Conservation (phyloP, 2,797 vertebrate species). For the Sebastes wilsoni region DNA sequence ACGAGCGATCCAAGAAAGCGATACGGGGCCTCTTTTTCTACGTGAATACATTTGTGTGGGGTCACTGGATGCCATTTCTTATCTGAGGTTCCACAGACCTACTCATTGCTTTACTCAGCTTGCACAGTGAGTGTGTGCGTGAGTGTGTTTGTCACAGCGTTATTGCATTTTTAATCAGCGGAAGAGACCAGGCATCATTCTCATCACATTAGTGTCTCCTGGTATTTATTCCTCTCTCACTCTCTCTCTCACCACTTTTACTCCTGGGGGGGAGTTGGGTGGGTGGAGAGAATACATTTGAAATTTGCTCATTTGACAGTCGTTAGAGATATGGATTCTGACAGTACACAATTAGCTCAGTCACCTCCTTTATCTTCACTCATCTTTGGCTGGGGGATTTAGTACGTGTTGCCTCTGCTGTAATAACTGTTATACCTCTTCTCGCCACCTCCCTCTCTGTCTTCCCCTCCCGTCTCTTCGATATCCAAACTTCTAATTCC, state of each 20-base stretch:
- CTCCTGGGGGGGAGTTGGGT: conserved; percentile 44
- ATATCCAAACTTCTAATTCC: conserved; percentile 53
- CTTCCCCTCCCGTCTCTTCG: conserved; percentile 5
- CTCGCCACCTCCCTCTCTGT: background rate
- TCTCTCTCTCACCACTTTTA: conserved; percentile 16
- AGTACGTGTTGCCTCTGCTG: conserved; percentile 32
- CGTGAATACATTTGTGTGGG: conserved; percentile 30
- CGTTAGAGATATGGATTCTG: conserved; percentile 73
- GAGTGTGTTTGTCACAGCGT: conserved; percentile 33
- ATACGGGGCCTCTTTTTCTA: background rate
- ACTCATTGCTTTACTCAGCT: background rate
- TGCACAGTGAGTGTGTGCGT: conserved; percentile 3
- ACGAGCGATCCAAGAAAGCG: background rate
- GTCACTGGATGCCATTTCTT: conserved; percentile 41
- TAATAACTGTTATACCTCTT: conserved; percentile 35
- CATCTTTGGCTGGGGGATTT: conserved; percentile 57
- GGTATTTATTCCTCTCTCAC: conserved; percentile 67
- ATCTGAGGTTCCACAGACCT: conserved; percentile 26
- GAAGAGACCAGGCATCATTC: conserved; percentile 74
- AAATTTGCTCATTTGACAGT: conserved; percentile 78
- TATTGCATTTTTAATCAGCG: conserved; percentile 79
- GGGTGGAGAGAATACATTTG: conserved; percentile 68
- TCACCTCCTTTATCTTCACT: conserved; percentile 78
- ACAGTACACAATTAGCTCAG: conserved; percentile 78
- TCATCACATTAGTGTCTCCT: conserved; percentile 81